Base-by-base conservation (phyloP, 2,888 invertebrate species). In the Phortica magna region DNA sequence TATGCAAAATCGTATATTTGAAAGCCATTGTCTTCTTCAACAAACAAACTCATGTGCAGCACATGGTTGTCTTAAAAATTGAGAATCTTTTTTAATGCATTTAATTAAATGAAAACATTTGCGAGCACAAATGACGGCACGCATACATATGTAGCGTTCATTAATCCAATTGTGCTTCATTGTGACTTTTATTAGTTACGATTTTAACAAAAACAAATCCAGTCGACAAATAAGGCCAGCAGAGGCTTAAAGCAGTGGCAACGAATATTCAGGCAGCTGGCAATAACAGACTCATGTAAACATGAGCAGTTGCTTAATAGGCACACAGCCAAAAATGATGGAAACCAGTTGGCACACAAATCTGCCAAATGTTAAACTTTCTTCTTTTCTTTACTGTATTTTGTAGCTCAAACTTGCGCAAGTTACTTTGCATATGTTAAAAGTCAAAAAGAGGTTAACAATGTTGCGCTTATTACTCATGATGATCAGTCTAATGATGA, bases 111-210 rank as follows among this genome's bases (percentile, higher is more conserved):
- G 10, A 72, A 57, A 72, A 72, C 9, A 72, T 57, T 39, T 41
- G n/a, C 41, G n/a, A 64, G 22, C 17, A 19, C 22, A 64, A 64
- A 12, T 67, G 41, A 31, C 5, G 65, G 39, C 10, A 31, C 31
- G 31, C 31, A 31, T 31, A 31, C 31, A 31, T 31, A 31, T 31
- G 31, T 31, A 31, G 31, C 31, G 2, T 31, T 31, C 31, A 4
- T 31, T 31, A 31, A 31, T 4, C 31, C 31, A 31, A 31, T 31
- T 31, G 31, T 31, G 31, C 31, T 31, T 31, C 1, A 4, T 31
- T 31, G 31, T 81, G 82, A 83, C 82, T 83, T 84, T 84, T 84
- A 83, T 83, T 83, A 83, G 83, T 84, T 83, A 81, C 83, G 84
- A 84, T 83, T 84, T 79, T 78, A 82, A 85, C 82, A 71, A 77